These are phyloP conservation scores for Chionoecetes opilio DNA, from an alignment of 1,140 invertebrate species.

Conservation along the genomic window DNA sequence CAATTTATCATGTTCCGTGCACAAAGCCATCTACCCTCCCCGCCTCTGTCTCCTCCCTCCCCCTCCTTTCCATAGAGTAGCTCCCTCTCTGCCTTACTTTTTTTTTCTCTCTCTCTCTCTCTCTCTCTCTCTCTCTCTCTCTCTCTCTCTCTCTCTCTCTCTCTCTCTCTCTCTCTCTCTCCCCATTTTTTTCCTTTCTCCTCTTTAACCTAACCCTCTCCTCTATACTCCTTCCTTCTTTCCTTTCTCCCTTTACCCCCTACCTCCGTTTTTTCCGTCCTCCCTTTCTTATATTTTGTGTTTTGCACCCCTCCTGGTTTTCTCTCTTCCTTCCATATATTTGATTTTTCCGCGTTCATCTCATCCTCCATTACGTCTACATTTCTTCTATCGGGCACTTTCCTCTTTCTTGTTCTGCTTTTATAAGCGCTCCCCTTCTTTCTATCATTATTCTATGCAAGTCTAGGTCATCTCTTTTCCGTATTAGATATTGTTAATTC, in stretches of 20 bases:
- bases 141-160: neutral
- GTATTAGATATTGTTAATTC: neutral
- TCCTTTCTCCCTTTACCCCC: too few relatives aligned
- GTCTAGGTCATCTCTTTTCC: neutral
- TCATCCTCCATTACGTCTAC: too few relatives aligned
- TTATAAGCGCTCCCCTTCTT: neutral
- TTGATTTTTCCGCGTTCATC: too few relatives aligned
- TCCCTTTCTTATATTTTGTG: too few relatives aligned
- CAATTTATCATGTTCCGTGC: conserved; percentile 30
- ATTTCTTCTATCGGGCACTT: too few relatives aligned
- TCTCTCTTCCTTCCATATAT: too few relatives aligned
- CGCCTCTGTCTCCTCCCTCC: neutral
- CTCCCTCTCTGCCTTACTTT: neutral
- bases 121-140: neutral
- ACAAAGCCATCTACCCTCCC: neutral
- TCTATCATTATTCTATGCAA: neutral
- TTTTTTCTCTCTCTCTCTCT: neutral
- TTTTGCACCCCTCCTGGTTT: too few relatives aligned
- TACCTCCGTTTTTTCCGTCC: too few relatives aligned
- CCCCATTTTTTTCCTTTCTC: neutral
- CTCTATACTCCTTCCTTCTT: neutral
- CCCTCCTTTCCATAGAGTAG: too few relatives aligned
- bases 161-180: neutral
- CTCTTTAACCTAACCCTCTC: neutral
- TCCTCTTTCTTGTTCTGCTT: too few relatives aligned